Percentiles rank a stretch among this genome's conserved stretches.
These are phyloP conservation scores for Callionymus lyra DNA, from an alignment of 2,113 vertebrate genomes.

Conservation along the genomic window DNA sequence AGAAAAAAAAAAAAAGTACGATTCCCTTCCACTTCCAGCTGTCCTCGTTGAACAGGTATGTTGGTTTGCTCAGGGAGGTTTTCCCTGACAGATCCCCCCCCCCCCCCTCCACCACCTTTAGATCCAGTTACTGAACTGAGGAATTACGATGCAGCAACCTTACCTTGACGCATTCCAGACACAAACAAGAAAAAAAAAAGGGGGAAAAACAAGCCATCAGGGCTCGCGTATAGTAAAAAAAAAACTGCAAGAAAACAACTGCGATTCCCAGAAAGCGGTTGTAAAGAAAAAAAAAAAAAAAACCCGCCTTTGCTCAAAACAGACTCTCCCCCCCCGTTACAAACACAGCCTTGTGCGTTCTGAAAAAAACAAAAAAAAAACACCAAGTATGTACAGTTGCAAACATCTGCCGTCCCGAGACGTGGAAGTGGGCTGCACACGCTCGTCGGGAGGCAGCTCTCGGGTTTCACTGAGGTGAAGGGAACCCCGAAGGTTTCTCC, in stretches of 20 bases:
- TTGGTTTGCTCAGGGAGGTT: conserved; percentile 7
- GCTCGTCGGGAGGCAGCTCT: conserved; percentile 44
- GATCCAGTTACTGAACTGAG: conserved; percentile 28
- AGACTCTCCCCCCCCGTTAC: conserved; percentile 29
- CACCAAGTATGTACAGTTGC: conserved; percentile 35
- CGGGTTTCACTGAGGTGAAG: conserved; percentile 57
- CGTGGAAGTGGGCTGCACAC: conserved; percentile 37
- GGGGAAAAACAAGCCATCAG: conserved; percentile 1
- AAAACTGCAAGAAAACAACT: conserved; percentile 23
- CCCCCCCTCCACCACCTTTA: no score
- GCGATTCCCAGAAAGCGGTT: conserved; percentile 28
- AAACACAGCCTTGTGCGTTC: conserved; percentile 7
- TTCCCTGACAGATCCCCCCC: conserved; percentile 15
- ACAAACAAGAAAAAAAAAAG: conserved; percentile 22
- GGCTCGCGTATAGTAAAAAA: neutral
- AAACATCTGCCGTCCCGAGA: conserved; percentile 37
- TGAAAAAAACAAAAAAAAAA: conserved; percentile 12
- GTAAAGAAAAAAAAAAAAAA: no score
- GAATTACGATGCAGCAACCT: conserved; percentile 33
- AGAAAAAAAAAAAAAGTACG: conserved; percentile 37
- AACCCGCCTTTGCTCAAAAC: conserved; percentile 32
- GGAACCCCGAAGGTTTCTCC: conserved; percentile 59
- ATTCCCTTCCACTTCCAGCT: conserved; percentile 35
- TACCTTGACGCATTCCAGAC: conserved; percentile 47
- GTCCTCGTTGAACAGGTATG: conserved; percentile 38